Conservation (phyloP, 2,113 vertebrate species). For the Sterna hirundo region DNA sequence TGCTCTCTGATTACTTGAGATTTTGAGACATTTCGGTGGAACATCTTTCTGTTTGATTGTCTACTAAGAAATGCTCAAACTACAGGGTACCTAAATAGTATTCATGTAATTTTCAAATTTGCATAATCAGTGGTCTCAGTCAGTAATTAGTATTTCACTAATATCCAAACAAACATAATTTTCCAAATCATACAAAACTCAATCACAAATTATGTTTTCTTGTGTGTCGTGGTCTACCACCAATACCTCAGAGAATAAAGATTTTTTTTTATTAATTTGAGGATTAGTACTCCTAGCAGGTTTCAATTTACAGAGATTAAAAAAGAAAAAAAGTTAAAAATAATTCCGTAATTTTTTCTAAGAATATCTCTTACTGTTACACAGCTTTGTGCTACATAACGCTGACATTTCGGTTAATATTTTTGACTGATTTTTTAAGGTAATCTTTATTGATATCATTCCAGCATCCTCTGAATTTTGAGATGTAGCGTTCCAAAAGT, state of each 20-base stretch:
- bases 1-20: background rate
- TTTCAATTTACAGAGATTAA: background rate
- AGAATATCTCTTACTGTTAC: background rate
- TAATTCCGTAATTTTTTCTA: background rate
- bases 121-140: background rate
- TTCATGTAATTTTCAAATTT: background rate
- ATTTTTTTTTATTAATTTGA: background rate
- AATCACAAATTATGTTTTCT: background rate
- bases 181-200: background rate
- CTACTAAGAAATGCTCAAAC: background rate
- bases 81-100: background rate
- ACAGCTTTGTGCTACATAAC: background rate
- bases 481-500: background rate
- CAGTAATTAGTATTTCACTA: conserved; percentile 15
- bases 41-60: background rate
- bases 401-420: background rate
- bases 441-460: background rate
- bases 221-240: background rate
- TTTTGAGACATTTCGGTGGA: background rate
- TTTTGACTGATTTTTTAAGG: background rate
- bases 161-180: background rate
- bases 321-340: background rate
- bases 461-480: background rate
- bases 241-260: background rate
- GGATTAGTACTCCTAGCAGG: background rate